Evolutionary conservation across 2,888 invertebrate genomes (phyloP), one percentile per base, ranked within the genome.

Genomic region (Galerucella nymphaeae): DNA sequence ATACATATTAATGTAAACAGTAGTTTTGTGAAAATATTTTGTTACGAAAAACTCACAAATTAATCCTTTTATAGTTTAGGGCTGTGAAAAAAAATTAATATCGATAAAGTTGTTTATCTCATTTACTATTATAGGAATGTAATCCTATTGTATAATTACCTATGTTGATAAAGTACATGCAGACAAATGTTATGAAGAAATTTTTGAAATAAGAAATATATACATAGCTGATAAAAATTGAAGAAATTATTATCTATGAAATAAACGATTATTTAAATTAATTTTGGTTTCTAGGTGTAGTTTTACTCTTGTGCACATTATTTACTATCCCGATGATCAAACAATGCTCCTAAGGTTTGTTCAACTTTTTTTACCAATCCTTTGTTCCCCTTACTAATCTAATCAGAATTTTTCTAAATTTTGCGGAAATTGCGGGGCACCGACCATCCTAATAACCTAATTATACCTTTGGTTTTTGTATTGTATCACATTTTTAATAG

Each of bases 261-360:
- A 76, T 77, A 74, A 77, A 74, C 66, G 66, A 73, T 80, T 80
- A 80, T 80, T 82, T 79, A 80, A 77, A 80, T 74, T 73, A 75
- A 71, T 81, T 83, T 82, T 62, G 79, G 78, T 83, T 82, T 81
- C 79, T 83, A 82, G 83, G 82, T 83, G 80, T 82, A 82, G 81
- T 81, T 81, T 82, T 80, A 81, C 82, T 78, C 78, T 83, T 79
- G 83, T 83, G 79, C 82, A 82, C 79, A 81, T 82, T 79, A 81
- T 79, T 81, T 83, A 81, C 81, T 81, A 79, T 81, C 80, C 80
- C 71, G 79, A 77, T 76, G 80, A 79, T 75, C 77, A 80, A 73
- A 78, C 78, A 75, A 61, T 76, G 74, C 77, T 75, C 79, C 74
- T 73, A 82, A 82, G 82, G 82, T 82, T 82, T 79, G 82, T 82